A percentile compares a stretch with the other conserved stretches of the same genome.
Conservation (phyloP, 2,797 vertebrate genomes). For the Lagorchestes hirsutus region DNA sequence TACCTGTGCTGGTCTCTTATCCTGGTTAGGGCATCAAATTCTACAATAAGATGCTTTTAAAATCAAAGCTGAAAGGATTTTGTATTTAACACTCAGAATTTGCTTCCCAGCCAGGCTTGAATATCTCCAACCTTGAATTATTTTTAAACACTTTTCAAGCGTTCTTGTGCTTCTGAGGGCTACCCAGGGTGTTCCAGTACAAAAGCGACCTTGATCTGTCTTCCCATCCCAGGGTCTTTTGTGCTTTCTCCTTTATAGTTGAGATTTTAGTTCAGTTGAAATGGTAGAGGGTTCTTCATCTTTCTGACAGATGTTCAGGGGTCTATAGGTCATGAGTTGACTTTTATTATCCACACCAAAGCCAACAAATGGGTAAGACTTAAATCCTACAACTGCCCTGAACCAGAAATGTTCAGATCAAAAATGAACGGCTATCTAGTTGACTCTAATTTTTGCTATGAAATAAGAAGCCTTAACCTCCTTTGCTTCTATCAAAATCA, state of each 20-base stretch:
- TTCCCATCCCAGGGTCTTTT: not conserved
- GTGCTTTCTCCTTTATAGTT: not conserved
- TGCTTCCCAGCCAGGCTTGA: not conserved
- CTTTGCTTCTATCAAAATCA: not conserved
- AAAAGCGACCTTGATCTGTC: not conserved
- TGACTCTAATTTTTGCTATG: not conserved
- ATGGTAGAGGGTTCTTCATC: not conserved
- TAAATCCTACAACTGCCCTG: not conserved
- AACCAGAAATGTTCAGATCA: not conserved
- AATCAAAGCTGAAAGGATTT: not conserved
- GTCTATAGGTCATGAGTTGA: not conserved
- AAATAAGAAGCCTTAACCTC: not conserved
- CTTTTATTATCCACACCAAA: not conserved
- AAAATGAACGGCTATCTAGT: not conserved
- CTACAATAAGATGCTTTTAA: not conserved
- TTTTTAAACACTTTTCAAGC: not conserved
- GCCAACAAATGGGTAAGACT: not conserved
- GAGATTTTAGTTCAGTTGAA: not conserved
- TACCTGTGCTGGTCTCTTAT: not conserved
- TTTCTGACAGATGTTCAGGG: not conserved
- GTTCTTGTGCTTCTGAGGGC: not conserved
- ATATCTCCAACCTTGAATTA: not conserved
- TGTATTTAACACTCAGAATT: not conserved
- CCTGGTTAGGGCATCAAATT: not conserved
- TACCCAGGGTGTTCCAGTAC: not conserved